Conservation (phyloP, 2,113 vertebrate genomes). For the Trematocara zebra region DNA sequence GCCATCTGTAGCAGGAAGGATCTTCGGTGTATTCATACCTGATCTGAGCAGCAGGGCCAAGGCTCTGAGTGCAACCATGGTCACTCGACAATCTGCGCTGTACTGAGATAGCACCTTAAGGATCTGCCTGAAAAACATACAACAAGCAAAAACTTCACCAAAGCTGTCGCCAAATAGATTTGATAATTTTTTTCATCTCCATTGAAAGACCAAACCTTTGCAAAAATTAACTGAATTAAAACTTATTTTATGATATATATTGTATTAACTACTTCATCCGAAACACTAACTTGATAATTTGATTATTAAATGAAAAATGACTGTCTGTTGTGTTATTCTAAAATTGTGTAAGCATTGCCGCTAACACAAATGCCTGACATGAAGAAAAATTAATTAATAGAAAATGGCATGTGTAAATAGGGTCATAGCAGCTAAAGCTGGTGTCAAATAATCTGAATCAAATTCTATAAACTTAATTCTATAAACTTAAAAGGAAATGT, state of each 20-base stretch:
- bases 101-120: slow-evolving; percentile 80
- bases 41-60: slow-evolving; percentile 84
- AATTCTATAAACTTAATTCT: neutral
- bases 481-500: neutral
- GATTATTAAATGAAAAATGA: neutral
- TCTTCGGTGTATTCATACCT: slow-evolving; percentile 68
- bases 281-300: neutral
- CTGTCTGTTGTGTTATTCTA: neutral
- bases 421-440: neutral
- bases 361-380: neutral
- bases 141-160: neutral
- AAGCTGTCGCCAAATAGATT: neutral
- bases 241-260: neutral
- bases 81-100: slow-evolving; percentile 71
- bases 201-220: neutral
- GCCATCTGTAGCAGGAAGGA: neutral
- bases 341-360: neutral
- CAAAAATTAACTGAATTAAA: neutral
- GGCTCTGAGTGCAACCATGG: slow-evolving; percentile 75
- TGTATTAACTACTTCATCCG: neutral
- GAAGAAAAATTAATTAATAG: neutral
- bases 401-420: neutral
- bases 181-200: neutral
- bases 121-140: slow-evolving; percentile 78
- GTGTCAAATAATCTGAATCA: neutral